Base-by-base conservation (phyloP, 2,113 vertebrate genomes). In the Helogale parvula region DNA sequence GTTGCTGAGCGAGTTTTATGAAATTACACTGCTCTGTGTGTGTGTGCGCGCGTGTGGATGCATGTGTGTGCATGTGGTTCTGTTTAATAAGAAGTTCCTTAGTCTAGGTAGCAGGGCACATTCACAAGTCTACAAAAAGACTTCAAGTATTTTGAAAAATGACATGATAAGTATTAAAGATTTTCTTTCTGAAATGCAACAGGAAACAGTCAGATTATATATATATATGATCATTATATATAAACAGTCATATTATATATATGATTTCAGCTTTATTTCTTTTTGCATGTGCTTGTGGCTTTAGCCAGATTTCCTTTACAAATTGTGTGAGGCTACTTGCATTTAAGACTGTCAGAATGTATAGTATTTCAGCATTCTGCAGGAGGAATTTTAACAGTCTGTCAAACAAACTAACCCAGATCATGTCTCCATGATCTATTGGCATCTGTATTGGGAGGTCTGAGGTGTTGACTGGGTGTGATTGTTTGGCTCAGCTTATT, bases 1-100 rank as follows among this genome's bases (percentile, higher is more conserved):
- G 92, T 84, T 93, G 69, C 31, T 47, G 68, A 98, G 76, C 29
- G 54, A 95, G 31, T 96, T 80, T 65, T 72, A 71, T 68, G 29
- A 77, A 47, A 80, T 74, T 57, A 54, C 1, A 21, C 3, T 63
- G 21, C 1, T 90, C 17, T 9, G 15, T 3, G 74, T 31, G 47
- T 57, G 50, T 72, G 69, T 45, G 52, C 33, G 29, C 52, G 31
- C 4, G 23, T 35, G 17, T 27, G 31, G 5, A 2, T 33, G 50
- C 57, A 23, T 17, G 69, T 47, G 29, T 14, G 47, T 80, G 52
- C 5, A 14, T 27, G 11, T n/a, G 31, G 5, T 3, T 41, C 29
- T 79, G 52, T 71, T 57, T 35, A 65, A 25, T 65, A 50, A 69
- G 27, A 95, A 80, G 21, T 47, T 2, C 4, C 6, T 47, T 93